Evolutionary conservation across 2,888 invertebrate genomes (phyloP).

Genomic region (Drosophila mimica): DNA sequence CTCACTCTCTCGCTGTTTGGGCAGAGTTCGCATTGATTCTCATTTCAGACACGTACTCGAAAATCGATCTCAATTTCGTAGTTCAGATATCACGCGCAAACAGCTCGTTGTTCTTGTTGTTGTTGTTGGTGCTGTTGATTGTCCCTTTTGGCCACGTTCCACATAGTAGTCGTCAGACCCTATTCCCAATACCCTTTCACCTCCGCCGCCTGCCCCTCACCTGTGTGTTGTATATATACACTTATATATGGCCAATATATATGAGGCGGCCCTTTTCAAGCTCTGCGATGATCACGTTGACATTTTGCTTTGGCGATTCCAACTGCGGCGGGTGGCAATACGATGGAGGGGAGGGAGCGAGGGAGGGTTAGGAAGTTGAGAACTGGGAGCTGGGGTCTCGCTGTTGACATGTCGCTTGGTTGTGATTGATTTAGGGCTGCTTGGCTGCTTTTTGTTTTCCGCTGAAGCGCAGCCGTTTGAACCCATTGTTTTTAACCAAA

Average conservation of each 20-base stretch:
- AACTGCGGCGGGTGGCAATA: constrained; percentile 1
- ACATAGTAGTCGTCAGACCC: constrained; percentile 26
- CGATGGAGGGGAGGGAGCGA: background rate
- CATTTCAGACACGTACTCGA: constrained; percentile 67
- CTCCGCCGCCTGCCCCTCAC: background rate
- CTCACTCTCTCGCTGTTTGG: background rate
- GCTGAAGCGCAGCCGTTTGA: constrained; percentile 76
- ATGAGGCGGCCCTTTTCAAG: constrained; percentile 77
- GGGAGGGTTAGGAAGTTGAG: background rate
- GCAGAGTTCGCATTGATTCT: constrained; percentile 28
- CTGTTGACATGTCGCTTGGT: constrained; percentile 75
- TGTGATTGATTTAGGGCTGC: constrained; percentile 80
- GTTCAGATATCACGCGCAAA: constrained; percentile 77
- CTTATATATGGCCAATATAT: constrained; percentile 68
- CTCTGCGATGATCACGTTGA: constrained; percentile 73
- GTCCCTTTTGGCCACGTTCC: constrained; percentile 53
- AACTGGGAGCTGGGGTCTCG: constrained; percentile 9
- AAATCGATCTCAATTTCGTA: constrained; percentile 81
- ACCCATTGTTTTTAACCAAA: constrained; percentile 77
- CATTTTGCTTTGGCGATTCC: constrained; percentile 61
- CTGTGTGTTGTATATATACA: constrained; percentile 6
- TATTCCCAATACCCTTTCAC: constrained; percentile 16
- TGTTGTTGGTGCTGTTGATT: constrained; percentile 12
- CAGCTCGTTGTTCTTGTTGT: constrained; percentile 9
- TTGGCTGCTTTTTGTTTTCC: constrained; percentile 70